Evolutionary conservation across 2,113 vertebrate genomes (phyloP).

Genomic region (Hippocampus comes): DNA sequence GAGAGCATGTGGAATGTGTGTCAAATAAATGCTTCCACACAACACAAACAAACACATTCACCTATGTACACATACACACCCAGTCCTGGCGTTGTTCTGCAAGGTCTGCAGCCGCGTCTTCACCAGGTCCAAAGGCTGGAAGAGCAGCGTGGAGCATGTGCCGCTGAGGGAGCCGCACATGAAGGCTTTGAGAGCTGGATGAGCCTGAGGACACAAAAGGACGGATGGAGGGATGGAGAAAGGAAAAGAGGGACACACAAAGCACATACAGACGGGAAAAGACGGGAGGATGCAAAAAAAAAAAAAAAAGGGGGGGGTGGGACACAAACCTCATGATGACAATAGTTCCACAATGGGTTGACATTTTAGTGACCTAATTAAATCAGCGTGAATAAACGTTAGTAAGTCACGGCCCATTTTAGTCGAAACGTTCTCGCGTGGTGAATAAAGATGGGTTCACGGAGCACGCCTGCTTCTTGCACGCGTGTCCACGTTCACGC

Average conservation of each 20-base stretch:
- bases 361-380: background rate
- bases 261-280: background rate
- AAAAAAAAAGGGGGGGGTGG: background rate
- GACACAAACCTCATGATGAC: background rate
- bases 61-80: conserved; percentile 58
- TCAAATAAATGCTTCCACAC: background rate
- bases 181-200: conserved; percentile 92
- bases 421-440: background rate
- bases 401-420: background rate
- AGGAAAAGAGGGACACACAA: background rate
- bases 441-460: conserved; percentile 13
- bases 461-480: conserved; percentile 15
- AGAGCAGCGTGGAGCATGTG: conserved; percentile 91
- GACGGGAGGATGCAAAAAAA: background rate
- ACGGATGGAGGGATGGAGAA: background rate
- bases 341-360: background rate
- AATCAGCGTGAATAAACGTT: background rate
- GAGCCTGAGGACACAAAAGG: conserved; percentile 70
- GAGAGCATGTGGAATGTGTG: background rate
- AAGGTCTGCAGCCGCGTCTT: conserved; percentile 90
- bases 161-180: conserved; percentile 94
- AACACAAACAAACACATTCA: no score
- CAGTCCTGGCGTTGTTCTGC: conserved; percentile 73
- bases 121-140: conserved; percentile 93
- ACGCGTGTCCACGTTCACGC: conserved; percentile 18